phyloP scores from a whole-genome alignment of 2,888 invertebrate genomes.

The Agrotis exclamationis region DNA sequence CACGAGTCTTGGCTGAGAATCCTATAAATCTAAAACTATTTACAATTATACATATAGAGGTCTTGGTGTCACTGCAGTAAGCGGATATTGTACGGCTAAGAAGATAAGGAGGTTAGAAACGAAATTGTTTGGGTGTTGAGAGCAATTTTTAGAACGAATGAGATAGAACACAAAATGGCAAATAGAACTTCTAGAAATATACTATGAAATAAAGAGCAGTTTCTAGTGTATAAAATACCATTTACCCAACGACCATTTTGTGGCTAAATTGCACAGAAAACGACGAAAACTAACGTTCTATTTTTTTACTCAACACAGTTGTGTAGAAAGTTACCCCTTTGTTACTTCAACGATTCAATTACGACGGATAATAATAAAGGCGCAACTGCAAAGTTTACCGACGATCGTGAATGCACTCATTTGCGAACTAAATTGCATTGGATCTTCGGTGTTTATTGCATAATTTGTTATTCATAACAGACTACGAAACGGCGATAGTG shows the following conservation, averaged over 20 bases:
- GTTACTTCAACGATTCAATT: neutral
- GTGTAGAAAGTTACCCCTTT: conserved; percentile 1
- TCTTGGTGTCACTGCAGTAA: conserved; percentile 11
- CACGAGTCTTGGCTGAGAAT: conserved; percentile 13
- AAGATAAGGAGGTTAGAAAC: neutral
- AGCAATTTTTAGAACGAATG: neutral
- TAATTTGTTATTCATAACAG: conserved; percentile 62
- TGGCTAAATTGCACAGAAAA: conserved; percentile 1
- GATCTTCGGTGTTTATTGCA: conserved; percentile 48
- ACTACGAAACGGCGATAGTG: conserved; percentile 38
- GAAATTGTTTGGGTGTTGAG: neutral
- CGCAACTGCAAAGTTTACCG: conserved; percentile 8
- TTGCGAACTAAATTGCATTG: conserved; percentile 43
- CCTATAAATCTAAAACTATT: conserved; percentile 34
- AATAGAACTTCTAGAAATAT: neutral
- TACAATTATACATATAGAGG: conserved; percentile 20
- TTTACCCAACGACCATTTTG: no score
- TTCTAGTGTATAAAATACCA: neutral
- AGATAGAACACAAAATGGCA: neutral
- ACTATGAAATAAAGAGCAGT: neutral
- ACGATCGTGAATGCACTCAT: conserved; percentile 37
- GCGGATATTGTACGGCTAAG: conserved; percentile 13
- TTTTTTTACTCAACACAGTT: neutral
- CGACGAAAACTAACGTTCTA: neutral
- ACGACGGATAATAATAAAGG: conserved; percentile 13